phyloP scores from a whole-genome alignment of 2,888 invertebrate species.

The Plebejus argus region DNA sequence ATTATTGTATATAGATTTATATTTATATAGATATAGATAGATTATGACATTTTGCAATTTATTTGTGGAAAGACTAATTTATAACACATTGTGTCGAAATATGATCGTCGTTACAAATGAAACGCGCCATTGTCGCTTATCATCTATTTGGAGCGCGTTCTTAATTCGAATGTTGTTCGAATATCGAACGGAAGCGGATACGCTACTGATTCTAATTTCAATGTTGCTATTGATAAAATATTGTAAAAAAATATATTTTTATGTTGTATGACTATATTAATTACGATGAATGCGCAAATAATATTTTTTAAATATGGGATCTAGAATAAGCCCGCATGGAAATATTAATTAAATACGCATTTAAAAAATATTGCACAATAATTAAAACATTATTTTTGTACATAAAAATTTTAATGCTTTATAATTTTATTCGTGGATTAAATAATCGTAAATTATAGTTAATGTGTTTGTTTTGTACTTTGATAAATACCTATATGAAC shows the following conservation, averaged over 20 bases:
- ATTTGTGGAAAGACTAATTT: constrained; percentile 7
- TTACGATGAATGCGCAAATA: constrained; percentile 53
- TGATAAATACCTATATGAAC: neutral
- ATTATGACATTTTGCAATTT: too few species aligned
- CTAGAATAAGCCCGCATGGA: neutral
- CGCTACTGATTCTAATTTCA: constrained; percentile 79
- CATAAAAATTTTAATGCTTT: constrained; percentile 8
- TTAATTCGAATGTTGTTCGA: constrained; percentile 71
- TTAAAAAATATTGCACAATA: constrained; percentile 12
- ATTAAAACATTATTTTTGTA: neutral
- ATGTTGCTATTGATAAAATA: constrained; percentile 77
- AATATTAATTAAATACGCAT: neutral
- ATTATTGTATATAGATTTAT: too few species aligned
- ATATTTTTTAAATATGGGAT: constrained; percentile 21
- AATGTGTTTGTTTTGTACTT: constrained; percentile 3
- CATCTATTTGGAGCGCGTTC: constrained; percentile 66
- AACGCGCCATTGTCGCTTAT: constrained; percentile 56
- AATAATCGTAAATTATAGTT: neutral
- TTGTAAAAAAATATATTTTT: constrained; percentile 61
- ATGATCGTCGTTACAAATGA: constrained; percentile 32
- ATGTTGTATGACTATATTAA: constrained; percentile 77
- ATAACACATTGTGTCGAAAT: constrained; percentile 30
- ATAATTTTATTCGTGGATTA: neutral
- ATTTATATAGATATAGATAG: too few species aligned
- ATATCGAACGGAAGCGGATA: constrained; percentile 81